Evolutionary conservation across 2,888 invertebrate genomes (phyloP), one percentile per base, ranked within the genome.

Genomic region (Plebejus argus): DNA sequence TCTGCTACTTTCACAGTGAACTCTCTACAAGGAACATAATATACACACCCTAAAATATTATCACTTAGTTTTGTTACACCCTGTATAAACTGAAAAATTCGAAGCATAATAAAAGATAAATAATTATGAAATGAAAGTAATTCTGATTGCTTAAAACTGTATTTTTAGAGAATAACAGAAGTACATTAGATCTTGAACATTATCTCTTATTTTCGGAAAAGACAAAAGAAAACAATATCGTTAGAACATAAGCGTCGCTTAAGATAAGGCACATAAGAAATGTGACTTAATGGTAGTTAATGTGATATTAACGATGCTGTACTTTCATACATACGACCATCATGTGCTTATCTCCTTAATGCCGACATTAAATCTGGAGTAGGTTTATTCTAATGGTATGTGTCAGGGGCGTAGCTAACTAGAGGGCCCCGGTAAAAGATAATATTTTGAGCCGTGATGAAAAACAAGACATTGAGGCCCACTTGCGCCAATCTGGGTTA

Each of bases 221-320:
- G 66, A 66, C 28, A 28, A 66, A 20, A 66, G 61, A 23, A 66
- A 66, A 66, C 33, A 66, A 66, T 66, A 20, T 10, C 39, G 39
- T 71, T 20, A 15, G 39, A 71, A 71, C 33, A 71, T 39, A 71
- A 71, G 39, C 71, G 49, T 23, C 74, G 74, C 53, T 53, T 49
- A 28, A 74, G 74, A 74, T 74, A 74, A 74, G 53, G 23, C 45
- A 72, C 72, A 72, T 74, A 74, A 74, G 74, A 74, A 74, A 49
- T 74, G 74, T 53, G 45, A 74, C 74, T 58, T 72, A 72, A 72
- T 72, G 77, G 71, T 72, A 56, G 71, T 72, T 72, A 77, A 77
- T 77, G 77, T 45, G 72, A 77, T 72, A 77, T 72, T 77, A 77
- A 77, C 77, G 77, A 77, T 77, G 72, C 72, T 72, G 72, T 77